Evolutionary conservation across 2,113 vertebrate species (phyloP).

Genomic region (Heloderma charlesbogerti): DNA sequence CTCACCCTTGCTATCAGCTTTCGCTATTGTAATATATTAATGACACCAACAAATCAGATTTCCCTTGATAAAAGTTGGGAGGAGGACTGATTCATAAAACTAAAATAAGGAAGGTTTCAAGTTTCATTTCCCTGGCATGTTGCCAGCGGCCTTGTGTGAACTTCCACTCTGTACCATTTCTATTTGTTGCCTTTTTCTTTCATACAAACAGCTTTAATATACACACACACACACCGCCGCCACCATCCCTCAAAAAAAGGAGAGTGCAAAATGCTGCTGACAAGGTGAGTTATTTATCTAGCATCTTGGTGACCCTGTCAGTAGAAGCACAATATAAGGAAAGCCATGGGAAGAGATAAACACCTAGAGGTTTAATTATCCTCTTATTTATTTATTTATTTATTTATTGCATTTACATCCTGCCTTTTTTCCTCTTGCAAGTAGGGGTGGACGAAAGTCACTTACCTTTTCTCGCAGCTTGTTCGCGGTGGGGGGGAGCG

Average conservation of each 20-base stretch:
- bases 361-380: neutral
- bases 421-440: too few relatives aligned
- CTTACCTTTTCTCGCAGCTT: too few relatives aligned
- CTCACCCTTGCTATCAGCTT: neutral
- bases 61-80: neutral
- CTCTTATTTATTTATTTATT: too few relatives aligned
- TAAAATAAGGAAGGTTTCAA: neutral
- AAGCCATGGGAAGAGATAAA: neutral
- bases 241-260: neutral
- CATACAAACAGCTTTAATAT: constrained; percentile 45
- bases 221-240: too few relatives aligned
- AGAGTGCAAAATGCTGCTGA: constrained; percentile 1
- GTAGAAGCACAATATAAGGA: neutral
- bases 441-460: too few relatives aligned
- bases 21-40: neutral
- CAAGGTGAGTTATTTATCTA: constrained; percentile 7
- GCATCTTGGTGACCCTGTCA: neutral
- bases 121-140: constrained; percentile 14
- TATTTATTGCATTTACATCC: too few relatives aligned
- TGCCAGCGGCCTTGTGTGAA: constrained; percentile 46
- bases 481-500: too few relatives aligned
- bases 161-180: constrained; percentile 44
- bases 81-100: constrained; percentile 4
- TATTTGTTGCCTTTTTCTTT: constrained; percentile 35
- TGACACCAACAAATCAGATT: constrained; percentile 2